Evolutionary conservation across 1,140 invertebrate genomes (phyloP).

Genomic region (Holcopasites calliopsidis): DNA sequence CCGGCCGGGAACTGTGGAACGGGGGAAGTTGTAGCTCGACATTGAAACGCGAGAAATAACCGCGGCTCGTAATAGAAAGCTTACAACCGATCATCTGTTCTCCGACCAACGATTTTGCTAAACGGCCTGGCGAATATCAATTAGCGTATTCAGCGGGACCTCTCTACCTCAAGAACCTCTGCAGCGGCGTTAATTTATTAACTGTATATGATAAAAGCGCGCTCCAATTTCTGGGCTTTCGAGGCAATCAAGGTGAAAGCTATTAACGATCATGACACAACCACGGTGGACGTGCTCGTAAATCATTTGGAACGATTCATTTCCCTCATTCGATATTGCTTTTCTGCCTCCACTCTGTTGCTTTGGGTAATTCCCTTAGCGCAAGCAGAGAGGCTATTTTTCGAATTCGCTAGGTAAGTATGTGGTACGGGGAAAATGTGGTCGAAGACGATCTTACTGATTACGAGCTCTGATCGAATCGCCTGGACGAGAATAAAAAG

Average conservation of each 20-base stretch:
- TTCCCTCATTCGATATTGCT: not conserved
- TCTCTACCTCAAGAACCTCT: not conserved
- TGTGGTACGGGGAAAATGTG: too few relatives aligned
- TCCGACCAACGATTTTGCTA: not conserved
- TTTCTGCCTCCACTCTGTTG: not conserved
- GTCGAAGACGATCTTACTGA: too few relatives aligned
- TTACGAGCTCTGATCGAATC: too few relatives aligned
- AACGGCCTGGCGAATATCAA: not conserved
- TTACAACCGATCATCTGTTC: not conserved
- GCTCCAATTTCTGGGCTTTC: conserved; percentile 8
- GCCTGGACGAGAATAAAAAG: too few relatives aligned
- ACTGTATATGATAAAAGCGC: not conserved
- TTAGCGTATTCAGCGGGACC: not conserved
- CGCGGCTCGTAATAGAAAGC: not conserved
- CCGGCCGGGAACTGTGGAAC: not conserved
- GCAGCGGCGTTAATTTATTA: conserved; percentile 15
- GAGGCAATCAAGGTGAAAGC: conserved; percentile 11
- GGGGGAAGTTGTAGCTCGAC: too few relatives aligned
- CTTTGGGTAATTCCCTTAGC: not conserved
- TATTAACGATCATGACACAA: not conserved
- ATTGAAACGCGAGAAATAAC: conserved; percentile 11
- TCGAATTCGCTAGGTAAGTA: too few relatives aligned
- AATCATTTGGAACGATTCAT: conserved; percentile 1
- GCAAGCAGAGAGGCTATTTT: not conserved
- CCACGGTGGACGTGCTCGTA: not conserved